phyloP scores from a whole-genome alignment of 2,888 invertebrate genomes.

The Orchestes rusci region DNA sequence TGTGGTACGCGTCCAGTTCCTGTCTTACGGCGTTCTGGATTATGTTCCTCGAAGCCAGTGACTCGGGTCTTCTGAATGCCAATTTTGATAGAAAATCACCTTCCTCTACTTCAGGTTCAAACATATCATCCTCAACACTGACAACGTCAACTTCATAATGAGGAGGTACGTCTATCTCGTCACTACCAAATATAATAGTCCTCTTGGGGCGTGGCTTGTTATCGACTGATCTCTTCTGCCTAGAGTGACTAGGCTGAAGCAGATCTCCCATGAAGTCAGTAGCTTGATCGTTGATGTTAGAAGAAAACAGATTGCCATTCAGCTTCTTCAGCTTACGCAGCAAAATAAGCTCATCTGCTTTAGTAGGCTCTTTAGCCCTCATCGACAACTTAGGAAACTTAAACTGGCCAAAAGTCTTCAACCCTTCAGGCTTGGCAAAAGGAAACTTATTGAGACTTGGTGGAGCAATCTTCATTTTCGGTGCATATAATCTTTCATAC shows the following conservation, averaged over 20 bases:
- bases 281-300: constrained; percentile 21
- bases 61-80: constrained; percentile 16
- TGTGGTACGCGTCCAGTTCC: constrained; percentile 25
- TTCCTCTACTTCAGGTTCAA: constrained; percentile 5
- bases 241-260: constrained; percentile 7
- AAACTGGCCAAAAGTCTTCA: too few relatives aligned
- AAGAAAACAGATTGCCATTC: constrained; percentile 22
- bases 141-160: constrained; percentile 24
- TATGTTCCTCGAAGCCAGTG: constrained; percentile 16
- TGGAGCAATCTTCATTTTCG: neutral
- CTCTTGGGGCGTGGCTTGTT: constrained; percentile 27
- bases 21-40: constrained; percentile 26
- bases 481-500: neutral
- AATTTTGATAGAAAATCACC: neutral
- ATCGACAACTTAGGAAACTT: too few relatives aligned
- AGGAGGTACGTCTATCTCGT: constrained; percentile 29
- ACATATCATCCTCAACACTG: constrained; percentile 19
- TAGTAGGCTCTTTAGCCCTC: neutral
- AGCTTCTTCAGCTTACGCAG: constrained; percentile 30
- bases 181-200: constrained; percentile 26
- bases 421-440: too few relatives aligned
- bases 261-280: constrained; percentile 14
- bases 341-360: constrained; percentile 19
- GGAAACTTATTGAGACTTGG: neutral
- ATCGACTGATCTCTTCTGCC: neutral